Conservation (phyloP, 2,113 vertebrate genomes). For the Platichthys stellatus region DNA sequence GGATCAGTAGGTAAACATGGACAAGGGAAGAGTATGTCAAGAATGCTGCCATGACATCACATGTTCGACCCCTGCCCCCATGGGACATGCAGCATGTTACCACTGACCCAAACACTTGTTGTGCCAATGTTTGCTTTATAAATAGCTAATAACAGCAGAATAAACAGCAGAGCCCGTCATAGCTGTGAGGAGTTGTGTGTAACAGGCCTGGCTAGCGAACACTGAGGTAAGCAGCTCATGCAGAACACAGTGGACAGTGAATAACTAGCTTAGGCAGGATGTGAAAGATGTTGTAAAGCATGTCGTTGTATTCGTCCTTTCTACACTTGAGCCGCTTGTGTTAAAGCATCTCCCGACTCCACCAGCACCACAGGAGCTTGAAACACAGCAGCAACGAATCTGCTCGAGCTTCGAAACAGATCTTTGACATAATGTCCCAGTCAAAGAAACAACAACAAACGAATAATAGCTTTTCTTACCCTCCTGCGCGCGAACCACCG, state of each 20-base stretch:
- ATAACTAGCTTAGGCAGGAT: neutral
- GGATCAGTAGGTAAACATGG: constrained; percentile 56
- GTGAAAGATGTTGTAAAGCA: neutral
- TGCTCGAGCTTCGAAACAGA: neutral
- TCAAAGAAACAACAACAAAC: too few relatives aligned
- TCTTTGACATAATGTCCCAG: too few relatives aligned
- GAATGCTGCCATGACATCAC: constrained; percentile 54
- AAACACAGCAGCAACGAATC: neutral
- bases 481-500: constrained; percentile 68
- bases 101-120: neutral
- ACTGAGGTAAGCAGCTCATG: neutral
- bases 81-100: neutral
- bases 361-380: neutral
- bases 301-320: too few relatives aligned
- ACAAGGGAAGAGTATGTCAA: constrained; percentile 51
- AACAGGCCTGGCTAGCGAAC: neutral
- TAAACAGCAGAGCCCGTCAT: neutral
- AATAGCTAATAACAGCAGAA: neutral
- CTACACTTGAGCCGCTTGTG: neutral
- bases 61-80: constrained; percentile 25
- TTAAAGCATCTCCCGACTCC: neutral
- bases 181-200: neutral
- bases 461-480: constrained; percentile 68
- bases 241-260: neutral
- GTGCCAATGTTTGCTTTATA: neutral